Base-by-base conservation (phyloP, 1,140 invertebrate genomes). In the Drosophila nigrodunni region DNA sequence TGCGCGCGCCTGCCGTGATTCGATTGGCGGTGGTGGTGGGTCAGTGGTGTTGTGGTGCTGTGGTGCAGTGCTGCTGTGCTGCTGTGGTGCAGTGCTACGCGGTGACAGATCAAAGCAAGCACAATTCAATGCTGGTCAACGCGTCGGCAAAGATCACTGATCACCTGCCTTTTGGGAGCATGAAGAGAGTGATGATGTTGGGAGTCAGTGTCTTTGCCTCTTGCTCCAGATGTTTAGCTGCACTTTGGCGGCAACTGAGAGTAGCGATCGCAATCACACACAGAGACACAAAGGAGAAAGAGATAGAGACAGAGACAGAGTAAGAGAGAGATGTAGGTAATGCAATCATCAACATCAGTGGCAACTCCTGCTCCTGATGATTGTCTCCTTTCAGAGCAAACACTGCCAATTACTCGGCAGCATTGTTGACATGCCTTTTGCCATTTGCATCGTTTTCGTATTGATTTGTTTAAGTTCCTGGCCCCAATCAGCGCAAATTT, bases 401-500 rank as follows among this genome's bases (percentile, higher is more conserved):
- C 25, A 73, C 76, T 89, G 85, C 85, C 85, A 89, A 89, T 89
- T 89, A 89, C 85, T 89, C 85, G 85, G 65, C 66, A 64, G 86
- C 71, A 89, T 89, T 85, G 81, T 67, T 89, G 77, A 89, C 85
- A 89, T 89, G 81, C 85, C 86, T 74, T 81, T 89, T 79, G 66
- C 81, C 83, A 89, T 89, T 89, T 89, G 85, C 81, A 89, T 89
- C 85, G 85, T 90, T 89, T 85, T 89, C 85, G 81, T 89, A 89
- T 89, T 89, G 85, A 89, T 89, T 89, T 89, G 85, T 89, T 89
- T 89, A 89, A 78, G 78, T 46, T 64, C 55, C 49, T 43, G 43
- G 44, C 47, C 57, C 54, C 54, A 57, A 57, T 57, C 54, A 57
- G 54, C 37, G 37, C 54, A 57, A 67, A 68, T 82, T 82, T 82